Base-by-base conservation (phyloP, 1,140 invertebrate species). In the Aporrectodea caliginosa region DNA sequence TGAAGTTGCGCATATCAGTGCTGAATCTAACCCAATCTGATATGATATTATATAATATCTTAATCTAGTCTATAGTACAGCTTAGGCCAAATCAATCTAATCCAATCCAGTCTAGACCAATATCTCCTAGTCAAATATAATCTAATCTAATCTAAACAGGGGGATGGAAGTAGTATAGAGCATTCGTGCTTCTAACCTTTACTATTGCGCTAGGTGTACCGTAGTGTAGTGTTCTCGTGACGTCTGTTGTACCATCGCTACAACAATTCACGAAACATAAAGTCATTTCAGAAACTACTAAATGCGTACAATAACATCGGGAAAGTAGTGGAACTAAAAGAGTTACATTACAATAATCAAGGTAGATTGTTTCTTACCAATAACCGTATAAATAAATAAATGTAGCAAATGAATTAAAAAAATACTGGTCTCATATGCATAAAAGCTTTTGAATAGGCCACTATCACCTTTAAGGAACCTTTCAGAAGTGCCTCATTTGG, bases 181-280 rank as follows among this genome's bases (percentile, higher is more conserved):
- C 32, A 27, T 27, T 72, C 6, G 2, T 72, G 27, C 27, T 32
- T 12, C 27, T 32, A 80, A 80, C 79, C 79, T 91, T 92, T 83
- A 95, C 91, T 84, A 91, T 92, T 35, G 90, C 88, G 0, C 92
- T 92, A 6, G 94, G 93, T 22, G 88, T 90, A 1, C 94, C 94
- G 87, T 94, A 94, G 88, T 95, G 94, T n/a, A 96, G 85, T 0
- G 97, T 98, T 85, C 97, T 89, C 1, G 97, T 98, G 0, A 98
- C 93, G 89, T 98, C 97, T 35, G 96, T 98, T 1, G 97, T 98
- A 43, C 97, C 97, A 90, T 97, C 94, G 77, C 91, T 92, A 81
- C 78, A 82, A 88, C 83, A 75, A n/a, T n/a, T n/a, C 83, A 80
- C 77, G 79, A 75, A 83, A 77, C 16, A 77, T 35, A 79, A 77